Evolutionary conservation across 2,113 vertebrate genomes (phyloP), one percentile per base, ranked within the genome.

Genomic region (Chrysemys picta): DNA sequence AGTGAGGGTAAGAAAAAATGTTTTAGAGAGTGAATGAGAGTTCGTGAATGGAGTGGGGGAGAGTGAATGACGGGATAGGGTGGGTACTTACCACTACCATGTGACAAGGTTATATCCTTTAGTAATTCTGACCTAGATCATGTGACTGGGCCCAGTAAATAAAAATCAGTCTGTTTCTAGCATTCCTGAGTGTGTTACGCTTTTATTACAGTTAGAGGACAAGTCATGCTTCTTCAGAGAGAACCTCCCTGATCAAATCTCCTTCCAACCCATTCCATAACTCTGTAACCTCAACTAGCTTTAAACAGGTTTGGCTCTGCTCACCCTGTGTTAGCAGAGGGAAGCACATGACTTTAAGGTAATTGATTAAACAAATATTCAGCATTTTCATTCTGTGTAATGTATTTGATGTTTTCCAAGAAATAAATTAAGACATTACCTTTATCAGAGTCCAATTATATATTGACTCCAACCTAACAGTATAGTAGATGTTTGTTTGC

Each of bases 301-400:
- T 62, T 27, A 22, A 27, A 1, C 38, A 75, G 62, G 4, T 25
- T 52, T 49, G 24, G 54, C 54, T 56, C 54, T 56, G 54, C 22
- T 56, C 54, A 56, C 24, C 9, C 24, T 56, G 54, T 56, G 1
- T 47, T 65, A 38, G 22, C 31, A 69, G 9, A 29, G 5, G 9
- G 29, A 49, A 93, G 11, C 0, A 0, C n/a, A 12, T 13, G 35
- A 17, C 54, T 92, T 72, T 62, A 86, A 87, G 3, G 25, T 35
- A 45, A 29, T 2, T 93, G 35, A 13, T 75, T 81, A 82, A 38
- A 69, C 1, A 86, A 80, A 47, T 31, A 1, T 80, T 5, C 84
- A 2, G 0, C 0, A 29, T 59, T 82, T 19, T 65, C 62, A n/a
- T 31, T 65, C 14, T 65, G 5, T 35, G 90, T 31, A 22, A 24